Evolutionary conservation across 2,113 vertebrate species (phyloP), one percentile per base, ranked within the genome.

Genomic region (Leptodactylus fuscus): DNA sequence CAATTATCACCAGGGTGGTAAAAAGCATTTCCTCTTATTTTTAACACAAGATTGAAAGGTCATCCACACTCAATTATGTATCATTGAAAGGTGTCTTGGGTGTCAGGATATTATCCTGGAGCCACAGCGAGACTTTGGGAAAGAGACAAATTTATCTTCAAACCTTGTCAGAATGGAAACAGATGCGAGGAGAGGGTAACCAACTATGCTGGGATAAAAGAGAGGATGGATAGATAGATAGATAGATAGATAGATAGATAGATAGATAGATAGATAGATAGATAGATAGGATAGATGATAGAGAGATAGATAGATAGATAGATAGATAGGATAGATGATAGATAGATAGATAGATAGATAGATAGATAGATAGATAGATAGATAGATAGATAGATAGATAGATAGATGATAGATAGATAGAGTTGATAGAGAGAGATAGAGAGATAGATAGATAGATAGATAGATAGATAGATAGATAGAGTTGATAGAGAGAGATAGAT

Each of bases 31-130:
- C 22, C 24, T 79, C 48, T 81, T 70, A 48, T 34, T 65, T 9
- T 75, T 75, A 11, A 78, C 83, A 36, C 44, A 29, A 36, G 83
- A 76, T 53, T 85, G 74, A 85, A 85, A 85, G 83, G 83, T 85
- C 83, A 85, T 36, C 41, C 74, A 69, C 83, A 78, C 44, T 69
- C 83, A 78, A 85, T 85, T 85, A 78, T 44, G 27, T 51, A 85
- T 76, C 36, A 85, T 85, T 69, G 58, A 53, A 78, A 78, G 58
- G 74, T 67, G 60, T 69, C 41, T 78, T 69, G n/a, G 44, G 60
- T 78, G 60, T 85, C 67, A 53, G 44, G 12, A 75, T 75, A 75
- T 83, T 75, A 74, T 83, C 38, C 82, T 34, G 24, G 53, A 20
- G 38, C 38, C 2, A 15, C 27, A n/a, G 44, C 65, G 12, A 67